Base-by-base conservation (phyloP, 2,797 vertebrate species). In the Stomatorhinus walkeri region DNA sequence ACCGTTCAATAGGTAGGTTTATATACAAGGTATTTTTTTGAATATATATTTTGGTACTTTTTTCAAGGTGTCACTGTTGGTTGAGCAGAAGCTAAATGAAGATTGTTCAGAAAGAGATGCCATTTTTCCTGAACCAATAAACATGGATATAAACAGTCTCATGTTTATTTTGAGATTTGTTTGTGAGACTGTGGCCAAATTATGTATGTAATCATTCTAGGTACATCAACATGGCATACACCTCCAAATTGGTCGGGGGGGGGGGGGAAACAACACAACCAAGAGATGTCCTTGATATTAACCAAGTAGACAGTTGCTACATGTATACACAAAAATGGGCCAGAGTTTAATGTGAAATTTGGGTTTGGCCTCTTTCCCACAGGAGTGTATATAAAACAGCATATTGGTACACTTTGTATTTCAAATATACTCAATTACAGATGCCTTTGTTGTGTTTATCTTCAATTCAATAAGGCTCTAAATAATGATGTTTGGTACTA, bases 21-120 rank as follows among this genome's bases (percentile, higher is more conserved):
- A 91, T 93, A 92, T 91, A 92, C 87, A 89, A 90, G 49, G 89
- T 92, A 91, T 79, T 91, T 92, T 64, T 92, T 92, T 89, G 89
- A 91, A 91, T 88, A 91, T 92, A 92, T 93, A 93, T 93, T 93
- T 93, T 93, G 91, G 90, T 92, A 93, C 92, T 91, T 92, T 88
- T 91, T 92, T 88, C 89, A 91, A 88, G 90, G 88, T 91, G 89
- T 91, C 90, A 91, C 90, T 91, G 89, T 91, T 88, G 89, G 76
- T 87, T 88, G 89, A 89, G 89, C 85, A 91, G 89, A 61, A 49
- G 10, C 81, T 84, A 84, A 86, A 81, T 46, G 56, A 86, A 90
- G 72, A 90, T 76, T 91, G 90, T 90, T 92, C 87, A 88, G 64
- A 88, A 87, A 89, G 61, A 90, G 83, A 89, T 43, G 86, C 64